Conservation (phyloP, 1,140 invertebrate species). For the Tetragonula clypearis region DNA sequence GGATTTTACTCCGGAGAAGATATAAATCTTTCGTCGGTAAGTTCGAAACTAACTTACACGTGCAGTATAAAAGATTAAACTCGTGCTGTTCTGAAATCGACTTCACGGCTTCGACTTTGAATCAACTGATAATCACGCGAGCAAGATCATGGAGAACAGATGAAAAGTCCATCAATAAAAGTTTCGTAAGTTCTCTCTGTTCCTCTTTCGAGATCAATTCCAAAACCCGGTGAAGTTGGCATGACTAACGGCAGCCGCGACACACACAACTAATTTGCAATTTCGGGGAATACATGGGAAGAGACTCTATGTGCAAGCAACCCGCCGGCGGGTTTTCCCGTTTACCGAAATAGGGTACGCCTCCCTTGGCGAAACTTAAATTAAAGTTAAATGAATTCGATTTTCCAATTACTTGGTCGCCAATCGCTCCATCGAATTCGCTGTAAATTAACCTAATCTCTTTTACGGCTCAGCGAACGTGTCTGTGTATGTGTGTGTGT, state of each 20-base stretch:
- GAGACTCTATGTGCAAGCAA: neutral
- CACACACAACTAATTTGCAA: slow-evolving; percentile 20
- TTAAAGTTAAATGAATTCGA: slow-evolving; percentile 4
- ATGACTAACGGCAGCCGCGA: neutral
- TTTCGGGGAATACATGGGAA: neutral
- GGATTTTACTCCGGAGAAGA: too few relatives aligned
- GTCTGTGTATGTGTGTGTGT: neutral
- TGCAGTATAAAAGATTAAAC: too few relatives aligned
- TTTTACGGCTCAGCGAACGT: neutral
- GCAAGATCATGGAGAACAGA: neutral
- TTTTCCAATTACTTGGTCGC: slow-evolving; percentile 22
- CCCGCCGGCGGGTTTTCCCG: neutral
- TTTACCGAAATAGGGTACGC: neutral
- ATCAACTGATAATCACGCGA: neutral
- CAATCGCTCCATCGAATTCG: neutral
- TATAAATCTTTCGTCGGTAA: too few relatives aligned
- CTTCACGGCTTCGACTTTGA: neutral
- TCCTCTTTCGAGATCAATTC: neutral
- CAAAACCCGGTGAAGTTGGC: neutral
- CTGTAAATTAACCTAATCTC: neutral
- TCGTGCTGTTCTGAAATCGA: too few relatives aligned
- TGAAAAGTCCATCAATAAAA: neutral
- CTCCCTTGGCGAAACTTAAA: neutral
- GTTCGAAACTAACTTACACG: too few relatives aligned
- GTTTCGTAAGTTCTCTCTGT: neutral